Evolutionary conservation across 2,888 invertebrate genomes (phyloP).

Genomic region (Palloptera scutellata): DNA sequence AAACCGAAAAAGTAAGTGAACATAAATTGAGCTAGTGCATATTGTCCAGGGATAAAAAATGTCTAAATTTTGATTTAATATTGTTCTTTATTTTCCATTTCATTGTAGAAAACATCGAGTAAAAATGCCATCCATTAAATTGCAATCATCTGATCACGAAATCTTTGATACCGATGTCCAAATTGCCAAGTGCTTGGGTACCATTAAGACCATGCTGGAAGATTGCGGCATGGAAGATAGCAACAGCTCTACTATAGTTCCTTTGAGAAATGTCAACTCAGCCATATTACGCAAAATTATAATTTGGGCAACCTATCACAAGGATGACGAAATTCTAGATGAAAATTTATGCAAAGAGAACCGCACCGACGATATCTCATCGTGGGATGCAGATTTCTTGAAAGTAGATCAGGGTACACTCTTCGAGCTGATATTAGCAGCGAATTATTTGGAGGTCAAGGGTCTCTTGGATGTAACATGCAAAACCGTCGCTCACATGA

Average conservation of each 20-base stretch:
- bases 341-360: conserved; percentile 98
- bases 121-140: conserved; percentile 92
- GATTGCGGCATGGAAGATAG: conserved; percentile 90
- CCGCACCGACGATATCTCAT: conserved; percentile 97
- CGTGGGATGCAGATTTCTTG: conserved; percentile 98
- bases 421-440: conserved; percentile 95
- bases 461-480: conserved; percentile 96
- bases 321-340: conserved; percentile 94
- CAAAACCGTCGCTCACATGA: conserved; percentile 98
- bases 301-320: conserved; percentile 92
- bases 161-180: too few relatives aligned
- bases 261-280: conserved; percentile 96
- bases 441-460: too few relatives aligned
- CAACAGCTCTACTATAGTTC: conserved; percentile 94
- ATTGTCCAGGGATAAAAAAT: too few relatives aligned
- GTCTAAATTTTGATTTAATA: too few relatives aligned
- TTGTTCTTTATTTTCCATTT: conserved; percentile 32
- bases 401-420: conserved; percentile 98
- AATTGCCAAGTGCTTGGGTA: too few relatives aligned
- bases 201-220: conserved; percentile 99
- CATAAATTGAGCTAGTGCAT: too few relatives aligned
- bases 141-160: conserved; percentile 95
- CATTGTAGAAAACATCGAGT: conserved; percentile 36
- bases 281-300: conserved; percentile 94
- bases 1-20: too few relatives aligned